These are phyloP conservation scores for Hirundichthys speculiger DNA, from an alignment of 2,113 vertebrate genomes.

Conservation along the genomic window DNA sequence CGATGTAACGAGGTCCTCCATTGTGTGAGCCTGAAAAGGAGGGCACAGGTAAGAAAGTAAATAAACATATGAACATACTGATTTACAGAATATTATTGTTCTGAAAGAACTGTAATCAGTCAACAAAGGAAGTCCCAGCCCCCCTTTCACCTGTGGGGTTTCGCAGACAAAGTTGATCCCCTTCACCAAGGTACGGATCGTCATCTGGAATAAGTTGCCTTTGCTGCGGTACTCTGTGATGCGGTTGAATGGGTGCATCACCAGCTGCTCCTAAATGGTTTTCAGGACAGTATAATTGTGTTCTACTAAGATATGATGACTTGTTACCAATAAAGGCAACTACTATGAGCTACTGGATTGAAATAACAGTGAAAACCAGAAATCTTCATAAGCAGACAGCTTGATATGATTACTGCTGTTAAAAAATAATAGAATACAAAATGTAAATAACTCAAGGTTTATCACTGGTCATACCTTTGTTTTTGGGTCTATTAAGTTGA, in stretches of 20 bases:
- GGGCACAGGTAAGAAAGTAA: not conserved
- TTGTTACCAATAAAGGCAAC: not conserved
- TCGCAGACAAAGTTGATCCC: slow-evolving; percentile 87
- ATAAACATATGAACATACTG: too few species aligned
- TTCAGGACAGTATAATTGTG: slow-evolving; percentile 4
- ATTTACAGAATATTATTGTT: not conserved
- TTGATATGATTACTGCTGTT: too few species aligned
- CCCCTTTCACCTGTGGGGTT: slow-evolving; percentile 86
- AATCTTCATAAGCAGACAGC: too few species aligned
- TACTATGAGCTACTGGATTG: not conserved
- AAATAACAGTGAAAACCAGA: not conserved
- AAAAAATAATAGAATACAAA: too few species aligned
- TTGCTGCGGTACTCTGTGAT: slow-evolving; percentile 89
- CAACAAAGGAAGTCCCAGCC: too few species aligned
- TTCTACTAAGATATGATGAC: not conserved
- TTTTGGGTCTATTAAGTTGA: slow-evolving; percentile 86
- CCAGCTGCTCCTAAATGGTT: slow-evolving; percentile 83
- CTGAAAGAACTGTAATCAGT: too few species aligned
- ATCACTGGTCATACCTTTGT: slow-evolving; percentile 85
- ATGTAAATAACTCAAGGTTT: too few species aligned
- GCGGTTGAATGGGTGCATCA: slow-evolving; percentile 87
- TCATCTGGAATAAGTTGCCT: slow-evolving; percentile 89
- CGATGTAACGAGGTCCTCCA: slow-evolving; percentile 90
- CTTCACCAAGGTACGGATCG: slow-evolving; percentile 83
- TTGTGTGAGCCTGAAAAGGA: slow-evolving; percentile 87